A percentile compares a stretch with the other conserved stretches of the same genome.
phyloP scores from a whole-genome alignment of 1,140 invertebrate species.

The Caenorhabditis elegans region WBcel235 BX284604.4:423001-423500 shows the following conservation, averaged over 20 bases:
- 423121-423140: conserved; percentile 40
- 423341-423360: conserved; percentile 55
- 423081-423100: too few species aligned
- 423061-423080: too few species aligned
- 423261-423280: not conserved
- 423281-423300: not conserved
- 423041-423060: too few species aligned
- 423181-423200: conserved; percentile 55
- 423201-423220: conserved; percentile 50
- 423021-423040: too few species aligned
- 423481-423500: conserved; percentile 55
- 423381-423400: conserved; percentile 67
- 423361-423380: conserved; percentile 56
- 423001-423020: too few species aligned
- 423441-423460: conserved; percentile 49
- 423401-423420: conserved; percentile 59
- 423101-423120: too few species aligned
- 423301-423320: not conserved
- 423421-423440: not conserved
- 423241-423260: not conserved
- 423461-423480: conserved; percentile 64
- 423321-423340: conserved; percentile 57
- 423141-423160: conserved; percentile 51
- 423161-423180: conserved; percentile 48
- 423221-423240: too few species aligned